A percentile compares a stretch with the other conserved stretches of the same genome.
Conservation (phyloP, 64 coral and sea anemone species). For the Catalaphyllia jardinei region DNA sequence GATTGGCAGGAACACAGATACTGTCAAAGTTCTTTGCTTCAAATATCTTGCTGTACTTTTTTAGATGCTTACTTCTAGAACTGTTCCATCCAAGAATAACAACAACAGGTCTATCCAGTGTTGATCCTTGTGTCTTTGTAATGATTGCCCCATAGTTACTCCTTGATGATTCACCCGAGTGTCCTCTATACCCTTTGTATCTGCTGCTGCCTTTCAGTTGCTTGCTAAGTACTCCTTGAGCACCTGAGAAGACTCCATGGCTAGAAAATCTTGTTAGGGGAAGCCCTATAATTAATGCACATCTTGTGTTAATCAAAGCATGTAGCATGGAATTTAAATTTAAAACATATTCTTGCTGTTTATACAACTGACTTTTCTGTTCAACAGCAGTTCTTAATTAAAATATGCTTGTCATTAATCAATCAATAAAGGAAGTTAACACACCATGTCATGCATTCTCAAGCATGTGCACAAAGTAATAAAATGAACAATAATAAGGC, state of each 20-base stretch:
- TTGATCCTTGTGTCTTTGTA: background rate
- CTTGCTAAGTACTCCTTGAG: background rate
- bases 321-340: no score
- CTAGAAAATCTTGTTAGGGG: background rate
- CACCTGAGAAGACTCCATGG: background rate
- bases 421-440: no score
- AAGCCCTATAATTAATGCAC: no score
- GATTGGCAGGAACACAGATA: conserved; percentile 77
- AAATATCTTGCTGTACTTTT: conserved; percentile 88
- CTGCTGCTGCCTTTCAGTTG: background rate
- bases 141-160: conserved; percentile 10
- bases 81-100: conserved; percentile 94
- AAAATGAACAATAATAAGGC: no score
- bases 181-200: background rate
- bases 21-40: conserved; percentile 69
- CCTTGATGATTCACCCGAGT: background rate
- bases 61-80: conserved; percentile 78
- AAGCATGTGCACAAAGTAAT: no score
- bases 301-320: no score
- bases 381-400: no score
- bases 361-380: no score
- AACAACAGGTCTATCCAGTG: conserved; percentile 61
- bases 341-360: no score
- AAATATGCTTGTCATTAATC: no score
- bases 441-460: no score